These are phyloP conservation scores for Lanistes nyassanus DNA, from an alignment of 1,140 invertebrate species.

Conservation along the genomic window DNA sequence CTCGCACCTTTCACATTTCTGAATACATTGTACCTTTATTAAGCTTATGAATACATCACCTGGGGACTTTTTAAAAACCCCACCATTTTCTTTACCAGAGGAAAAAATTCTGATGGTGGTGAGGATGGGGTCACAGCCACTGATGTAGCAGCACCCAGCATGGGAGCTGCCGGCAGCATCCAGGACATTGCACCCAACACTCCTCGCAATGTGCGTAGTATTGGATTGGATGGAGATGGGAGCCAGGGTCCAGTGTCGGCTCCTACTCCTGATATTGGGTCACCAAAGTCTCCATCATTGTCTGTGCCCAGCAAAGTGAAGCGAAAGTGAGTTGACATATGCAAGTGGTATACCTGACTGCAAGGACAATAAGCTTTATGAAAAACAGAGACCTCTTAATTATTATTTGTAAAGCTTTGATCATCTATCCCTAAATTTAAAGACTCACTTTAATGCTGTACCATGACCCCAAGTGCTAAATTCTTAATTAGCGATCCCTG, in stretches of 20 bases:
- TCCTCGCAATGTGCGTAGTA: constrained; percentile 32
- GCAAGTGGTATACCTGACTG: too few relatives aligned
- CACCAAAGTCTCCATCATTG: constrained; percentile 40
- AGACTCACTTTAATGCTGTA: too few relatives aligned
- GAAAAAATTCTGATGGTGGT: not conserved
- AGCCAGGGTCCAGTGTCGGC: constrained; percentile 49
- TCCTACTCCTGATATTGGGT: constrained; percentile 37
- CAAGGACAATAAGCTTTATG: too few relatives aligned
- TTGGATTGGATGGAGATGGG: constrained; percentile 39
- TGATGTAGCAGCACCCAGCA: not conserved
- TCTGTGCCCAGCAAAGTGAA: constrained; percentile 50
- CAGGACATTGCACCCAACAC: constrained; percentile 33
- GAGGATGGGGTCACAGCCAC: not conserved
- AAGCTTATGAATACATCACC: too few relatives aligned
- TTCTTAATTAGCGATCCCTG: too few relatives aligned
- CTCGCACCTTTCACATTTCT: too few relatives aligned
- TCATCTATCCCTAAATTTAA: too few relatives aligned
- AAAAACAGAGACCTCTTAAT: too few relatives aligned
- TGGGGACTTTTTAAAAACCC: too few relatives aligned
- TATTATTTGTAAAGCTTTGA: too few relatives aligned
- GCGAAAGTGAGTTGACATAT: constrained; percentile 57
- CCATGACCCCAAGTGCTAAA: too few relatives aligned
- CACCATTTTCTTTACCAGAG: not conserved
- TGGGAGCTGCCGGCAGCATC: constrained; percentile 27
- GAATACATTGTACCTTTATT: too few relatives aligned